Evolutionary conservation across 2,797 vertebrate genomes (phyloP), one percentile per base, ranked within the genome.

Genomic region (Microchirus variegatus): DNA sequence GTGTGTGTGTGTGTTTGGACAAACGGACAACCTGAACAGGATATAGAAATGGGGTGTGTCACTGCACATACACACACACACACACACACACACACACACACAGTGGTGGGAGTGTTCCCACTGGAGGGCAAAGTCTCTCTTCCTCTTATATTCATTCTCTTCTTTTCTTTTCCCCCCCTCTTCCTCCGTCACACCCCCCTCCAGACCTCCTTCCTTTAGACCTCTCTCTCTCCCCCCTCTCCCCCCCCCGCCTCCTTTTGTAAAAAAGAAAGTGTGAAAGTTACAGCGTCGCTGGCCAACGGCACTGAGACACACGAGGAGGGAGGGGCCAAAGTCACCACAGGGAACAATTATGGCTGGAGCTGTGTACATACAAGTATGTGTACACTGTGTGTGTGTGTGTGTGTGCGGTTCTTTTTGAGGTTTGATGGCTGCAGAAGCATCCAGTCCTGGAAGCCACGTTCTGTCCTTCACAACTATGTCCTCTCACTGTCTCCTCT

Each of bases 11-110:
- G 69, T 92, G 87, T 91, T 92, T 91, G 91, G 90, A 93, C 90
- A 90, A 91, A 91, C 81, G 82, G 87, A 91, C 87, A 87, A 86
- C 85, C 84, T 67, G 86, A 88, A 90, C 91, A 93, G 92, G 91
- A 94, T 93, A 92, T 91, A 81, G 87, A 93, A 91, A 89, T 92
- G 92, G 91, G 92, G 90, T 92, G 91, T 93, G 91, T 92, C 90
- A 45, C 81, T 86, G 67, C 70, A 74, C 54, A 44, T 77, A 70
- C 73, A 80, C 80, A 81, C 59, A 71, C 49, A 40, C 61, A 63
- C 18, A 54, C 62, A 47, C 63, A 53, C 54, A 65, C 53, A 58
- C 45, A 64, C 73, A 19, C 44, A 70, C 77, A 73, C 81, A 86
- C 79, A 87, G 81, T 87, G 56, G 78, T 88, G 87, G 88, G 90